Evolutionary conservation across 2,797 vertebrate species (phyloP).

Genomic region (Oryzias dopingdopingensis): DNA sequence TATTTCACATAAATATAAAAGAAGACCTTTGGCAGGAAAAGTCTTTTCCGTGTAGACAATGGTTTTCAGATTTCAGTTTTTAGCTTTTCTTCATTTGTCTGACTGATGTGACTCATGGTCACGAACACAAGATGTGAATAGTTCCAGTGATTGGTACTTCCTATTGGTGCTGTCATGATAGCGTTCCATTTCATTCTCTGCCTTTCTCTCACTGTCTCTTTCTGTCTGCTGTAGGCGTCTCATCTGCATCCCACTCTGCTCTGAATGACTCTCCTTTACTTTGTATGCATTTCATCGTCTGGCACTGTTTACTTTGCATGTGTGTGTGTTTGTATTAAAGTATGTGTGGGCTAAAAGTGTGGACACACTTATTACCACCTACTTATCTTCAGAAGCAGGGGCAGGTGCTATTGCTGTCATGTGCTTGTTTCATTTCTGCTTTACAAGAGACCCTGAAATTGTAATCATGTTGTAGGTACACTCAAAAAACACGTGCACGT

Average conservation of each 20-base stretch:
- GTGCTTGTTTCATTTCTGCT: slow-evolving; percentile 38
- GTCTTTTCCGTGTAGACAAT: slow-evolving; percentile 1
- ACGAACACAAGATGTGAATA: slow-evolving; percentile 33
- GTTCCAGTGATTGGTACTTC: slow-evolving; percentile 50
- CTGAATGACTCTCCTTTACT: slow-evolving; percentile 62
- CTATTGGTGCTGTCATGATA: slow-evolving; percentile 22
- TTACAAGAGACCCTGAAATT: slow-evolving; percentile 36
- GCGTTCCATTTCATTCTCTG: slow-evolving; percentile 36
- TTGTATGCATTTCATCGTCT: slow-evolving; percentile 61
- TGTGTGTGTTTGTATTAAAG: slow-evolving; percentile 21
- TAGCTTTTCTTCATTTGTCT: not conserved
- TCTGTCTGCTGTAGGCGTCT: slow-evolving; percentile 58
- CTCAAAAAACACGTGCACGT: slow-evolving; percentile 11
- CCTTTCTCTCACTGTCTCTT: slow-evolving; percentile 28
- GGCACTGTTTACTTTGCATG: slow-evolving; percentile 54
- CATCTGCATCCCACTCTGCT: slow-evolving; percentile 67
- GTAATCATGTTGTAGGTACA: slow-evolving; percentile 26
- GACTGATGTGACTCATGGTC: not conserved
- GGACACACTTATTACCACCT: slow-evolving; percentile 61
- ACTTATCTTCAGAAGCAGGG: slow-evolving; percentile 62
- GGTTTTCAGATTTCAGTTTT: slow-evolving; percentile 6
- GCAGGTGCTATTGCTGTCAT: slow-evolving; percentile 49
- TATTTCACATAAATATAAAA: no score
- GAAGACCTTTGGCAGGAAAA: not conserved
- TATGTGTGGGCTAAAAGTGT: slow-evolving; percentile 47